Evolutionary conservation across 1,140 invertebrate genomes (phyloP).

Genomic region (Trypoxylus dichotomus): DNA sequence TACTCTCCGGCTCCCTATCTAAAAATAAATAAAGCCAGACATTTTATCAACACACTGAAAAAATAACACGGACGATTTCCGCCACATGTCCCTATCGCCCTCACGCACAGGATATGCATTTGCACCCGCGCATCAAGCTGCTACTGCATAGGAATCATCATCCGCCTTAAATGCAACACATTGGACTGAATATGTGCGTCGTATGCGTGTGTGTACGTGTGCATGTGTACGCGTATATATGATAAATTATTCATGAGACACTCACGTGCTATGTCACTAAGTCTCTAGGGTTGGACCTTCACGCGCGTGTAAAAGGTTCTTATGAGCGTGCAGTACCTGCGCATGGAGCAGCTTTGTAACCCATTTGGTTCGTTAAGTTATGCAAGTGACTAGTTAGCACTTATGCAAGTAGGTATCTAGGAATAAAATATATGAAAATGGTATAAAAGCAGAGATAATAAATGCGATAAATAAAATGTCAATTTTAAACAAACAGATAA

Average conservation of each 20-base stretch:
- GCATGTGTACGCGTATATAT: background rate
- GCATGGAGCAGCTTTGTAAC: too few species aligned
- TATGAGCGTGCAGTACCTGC: background rate
- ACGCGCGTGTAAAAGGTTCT: background rate
- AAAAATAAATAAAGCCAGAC: conserved; percentile 18
- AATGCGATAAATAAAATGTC: too few species aligned
- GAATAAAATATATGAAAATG: too few species aligned
- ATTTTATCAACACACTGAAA: conserved; percentile 31
- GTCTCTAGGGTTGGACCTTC: conserved; percentile 14
- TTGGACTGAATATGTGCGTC: background rate
- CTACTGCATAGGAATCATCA: background rate
- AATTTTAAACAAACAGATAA: too few species aligned
- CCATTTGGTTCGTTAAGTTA: too few species aligned
- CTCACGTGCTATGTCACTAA: conserved; percentile 22
- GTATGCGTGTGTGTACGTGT: conserved; percentile 11
- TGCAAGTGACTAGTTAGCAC: too few species aligned
- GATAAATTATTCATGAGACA: conserved; percentile 7
- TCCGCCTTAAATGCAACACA: background rate
- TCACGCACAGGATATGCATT: conserved; percentile 5
- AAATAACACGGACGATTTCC: conserved; percentile 27
- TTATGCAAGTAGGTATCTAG: too few species aligned
- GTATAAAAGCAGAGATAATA: too few species aligned
- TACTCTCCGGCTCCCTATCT: conserved; percentile 2
- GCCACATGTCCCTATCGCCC: conserved; percentile 20
- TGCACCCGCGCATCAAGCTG: conserved; percentile 1